These are phyloP conservation scores for Listronotus oregonensis DNA, from an alignment of 1,140 invertebrate species.

Conservation along the genomic window DNA sequence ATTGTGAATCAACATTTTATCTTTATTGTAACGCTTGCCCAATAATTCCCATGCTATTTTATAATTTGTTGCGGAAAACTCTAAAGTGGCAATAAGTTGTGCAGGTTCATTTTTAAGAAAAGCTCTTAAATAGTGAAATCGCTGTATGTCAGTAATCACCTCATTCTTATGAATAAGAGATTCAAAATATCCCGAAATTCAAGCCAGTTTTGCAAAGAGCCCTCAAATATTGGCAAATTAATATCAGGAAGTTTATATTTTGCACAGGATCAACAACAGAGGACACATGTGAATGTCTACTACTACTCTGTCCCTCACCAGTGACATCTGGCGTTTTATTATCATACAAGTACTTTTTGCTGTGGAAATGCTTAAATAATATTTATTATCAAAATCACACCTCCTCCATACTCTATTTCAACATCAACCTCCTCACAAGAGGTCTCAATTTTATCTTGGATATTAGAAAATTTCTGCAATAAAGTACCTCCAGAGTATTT, in stretches of 20 bases:
- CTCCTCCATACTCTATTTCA: conserved; percentile 1
- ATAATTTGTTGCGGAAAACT: conserved; percentile 46
- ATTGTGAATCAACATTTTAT: conserved; percentile 41
- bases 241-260: conserved; percentile 13
- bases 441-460: conserved; percentile 13
- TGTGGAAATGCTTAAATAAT: background rate
- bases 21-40: conserved; percentile 45
- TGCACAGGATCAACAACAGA: background rate
- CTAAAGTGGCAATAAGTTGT: conserved; percentile 39
- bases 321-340: background rate
- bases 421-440: background rate
- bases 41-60: conserved; percentile 45
- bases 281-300: background rate
- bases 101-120: conserved; percentile 37
- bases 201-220: conserved; percentile 40
- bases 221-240: conserved; percentile 31
- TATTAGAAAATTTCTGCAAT: conserved; percentile 6
- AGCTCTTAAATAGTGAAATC: conserved; percentile 43
- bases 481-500: conserved; percentile 6
- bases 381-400: conserved; percentile 1
- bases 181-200: conserved; percentile 41
- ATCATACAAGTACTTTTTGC: background rate
- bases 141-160: conserved; percentile 36
- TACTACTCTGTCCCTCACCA: background rate
- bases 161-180: conserved; percentile 44